A percentile compares a stretch with the other conserved stretches of the same genome.
Conservation (phyloP, 2,888 invertebrate species). For the Isotomurus palustris region DNA sequence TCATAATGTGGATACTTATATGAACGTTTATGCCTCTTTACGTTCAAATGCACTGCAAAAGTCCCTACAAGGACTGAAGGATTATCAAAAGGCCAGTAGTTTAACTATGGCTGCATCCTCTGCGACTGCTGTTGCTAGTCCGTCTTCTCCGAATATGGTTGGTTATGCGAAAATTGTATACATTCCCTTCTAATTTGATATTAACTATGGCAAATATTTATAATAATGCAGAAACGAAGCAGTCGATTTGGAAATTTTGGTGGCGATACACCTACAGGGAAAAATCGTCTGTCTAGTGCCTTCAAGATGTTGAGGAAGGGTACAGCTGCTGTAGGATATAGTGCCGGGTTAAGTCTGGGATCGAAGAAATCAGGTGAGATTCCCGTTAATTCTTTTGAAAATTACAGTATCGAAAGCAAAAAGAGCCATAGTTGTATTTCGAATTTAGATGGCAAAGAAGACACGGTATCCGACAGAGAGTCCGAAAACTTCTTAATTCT, state of each 20-base stretch:
- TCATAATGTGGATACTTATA: conserved; percentile 67
- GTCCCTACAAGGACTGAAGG: conserved; percentile 70
- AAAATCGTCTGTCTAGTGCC: conserved; percentile 53
- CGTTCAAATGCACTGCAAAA: conserved; percentile 70
- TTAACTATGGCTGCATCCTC: conserved; percentile 43
- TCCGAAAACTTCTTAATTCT: conserved; percentile 77
- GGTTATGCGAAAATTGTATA: conserved; percentile 1
- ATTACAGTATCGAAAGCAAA: too few relatives aligned
- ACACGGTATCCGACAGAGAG: conserved; percentile 68
- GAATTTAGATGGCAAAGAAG: conserved; percentile 56
- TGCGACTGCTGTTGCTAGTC: conserved; percentile 36
- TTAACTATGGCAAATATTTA: not conserved
- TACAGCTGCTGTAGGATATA: conserved; percentile 75
- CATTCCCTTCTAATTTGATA: conserved; percentile 47
- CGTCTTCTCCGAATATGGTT: conserved; percentile 37
- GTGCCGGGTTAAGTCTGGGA: conserved; percentile 54
- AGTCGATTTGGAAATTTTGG: not conserved
- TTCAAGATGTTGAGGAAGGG: conserved; percentile 77
- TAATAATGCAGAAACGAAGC: not conserved
- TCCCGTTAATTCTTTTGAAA: conserved; percentile 23
- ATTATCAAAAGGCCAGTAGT: conserved; percentile 63
- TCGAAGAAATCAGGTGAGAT: conserved; percentile 27
- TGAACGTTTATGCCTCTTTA: conserved; percentile 68
- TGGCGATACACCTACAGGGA: not conserved
- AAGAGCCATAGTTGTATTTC: too few relatives aligned